Evolutionary conservation across 2,797 vertebrate genomes (phyloP).

Genomic region (Sphenopsis melanotis): DNA sequence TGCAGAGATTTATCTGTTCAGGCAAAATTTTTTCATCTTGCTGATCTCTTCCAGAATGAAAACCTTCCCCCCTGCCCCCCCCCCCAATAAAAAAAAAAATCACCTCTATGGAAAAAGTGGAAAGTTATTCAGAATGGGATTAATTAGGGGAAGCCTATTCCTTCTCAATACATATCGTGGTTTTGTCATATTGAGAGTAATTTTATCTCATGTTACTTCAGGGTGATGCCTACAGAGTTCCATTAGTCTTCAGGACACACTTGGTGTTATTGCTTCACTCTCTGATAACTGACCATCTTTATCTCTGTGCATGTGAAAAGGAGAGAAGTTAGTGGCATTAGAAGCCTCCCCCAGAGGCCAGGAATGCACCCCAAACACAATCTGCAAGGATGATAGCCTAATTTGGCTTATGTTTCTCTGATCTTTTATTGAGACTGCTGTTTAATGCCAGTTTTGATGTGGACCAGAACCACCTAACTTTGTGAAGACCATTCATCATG

Average conservation of each 20-base stretch:
- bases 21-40: neutral
- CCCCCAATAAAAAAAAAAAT: too few relatives aligned
- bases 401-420: conserved; percentile 12
- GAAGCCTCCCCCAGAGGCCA: conserved; percentile 14
- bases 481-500: conserved; percentile 39
- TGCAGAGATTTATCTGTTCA: neutral
- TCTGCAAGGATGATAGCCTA: conserved; percentile 17
- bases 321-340: conserved; percentile 36
- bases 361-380: conserved; percentile 53
- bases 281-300: conserved; percentile 56
- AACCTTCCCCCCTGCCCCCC: neutral
- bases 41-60: neutral
- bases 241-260: conserved; percentile 48
- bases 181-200: neutral
- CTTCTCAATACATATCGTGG: neutral
- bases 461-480: conserved; percentile 36
- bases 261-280: conserved; percentile 30
- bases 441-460: conserved; percentile 54
- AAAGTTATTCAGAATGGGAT: neutral
- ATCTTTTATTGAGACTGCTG: conserved; percentile 59
- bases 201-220: conserved; percentile 47
- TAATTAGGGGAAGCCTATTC: neutral
- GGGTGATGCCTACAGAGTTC: neutral
- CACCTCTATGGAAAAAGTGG: neutral
- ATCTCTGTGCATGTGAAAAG: conserved; percentile 52